Percentiles rank a stretch among this genome's conserved stretches.
These are phyloP conservation scores for Nylanderia fulva DNA, from an alignment of 1,140 invertebrate genomes.

Conservation along the genomic window DNA sequence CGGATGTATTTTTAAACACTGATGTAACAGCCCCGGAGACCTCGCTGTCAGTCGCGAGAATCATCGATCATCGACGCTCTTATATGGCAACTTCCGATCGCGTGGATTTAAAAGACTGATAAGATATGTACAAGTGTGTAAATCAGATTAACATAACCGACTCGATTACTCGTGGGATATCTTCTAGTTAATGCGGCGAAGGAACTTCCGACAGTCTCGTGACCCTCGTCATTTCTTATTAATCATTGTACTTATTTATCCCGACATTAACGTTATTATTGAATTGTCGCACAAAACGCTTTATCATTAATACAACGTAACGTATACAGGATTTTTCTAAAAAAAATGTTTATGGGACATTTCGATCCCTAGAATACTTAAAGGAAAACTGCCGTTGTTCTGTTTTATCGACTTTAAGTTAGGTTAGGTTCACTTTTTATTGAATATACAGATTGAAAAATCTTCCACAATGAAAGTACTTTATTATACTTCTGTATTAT, in stretches of 20 bases:
- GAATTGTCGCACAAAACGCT: slow-evolving; percentile 1
- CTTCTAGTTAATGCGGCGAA: not conserved
- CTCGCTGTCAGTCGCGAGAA: slow-evolving; percentile 46
- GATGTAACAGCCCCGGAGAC: slow-evolving; percentile 30
- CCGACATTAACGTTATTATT: slow-evolving; percentile 8
- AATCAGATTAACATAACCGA: slow-evolving; percentile 65
- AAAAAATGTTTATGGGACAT: no score
- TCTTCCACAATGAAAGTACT: no score
- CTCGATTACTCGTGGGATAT: not conserved
- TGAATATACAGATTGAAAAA: no score
- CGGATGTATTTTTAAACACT: slow-evolving; percentile 50
- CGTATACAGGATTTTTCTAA: no score
- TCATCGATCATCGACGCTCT: slow-evolving; percentile 65
- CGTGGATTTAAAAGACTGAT: slow-evolving; percentile 63
- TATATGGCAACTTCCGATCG: slow-evolving; percentile 62
- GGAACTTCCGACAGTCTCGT: slow-evolving; percentile 27
- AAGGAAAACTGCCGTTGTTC: no score
- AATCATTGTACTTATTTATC: slow-evolving; percentile 31
- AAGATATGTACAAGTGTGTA: slow-evolving; percentile 50
- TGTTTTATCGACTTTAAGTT: no score
- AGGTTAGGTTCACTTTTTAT: no score
- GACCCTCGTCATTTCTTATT: slow-evolving; percentile 14
- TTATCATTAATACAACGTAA: not conserved
- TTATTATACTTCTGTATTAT: no score
- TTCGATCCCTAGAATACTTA: no score